Base-by-base conservation (phyloP, 2,113 vertebrate species). In the Panthera leo region DNA sequence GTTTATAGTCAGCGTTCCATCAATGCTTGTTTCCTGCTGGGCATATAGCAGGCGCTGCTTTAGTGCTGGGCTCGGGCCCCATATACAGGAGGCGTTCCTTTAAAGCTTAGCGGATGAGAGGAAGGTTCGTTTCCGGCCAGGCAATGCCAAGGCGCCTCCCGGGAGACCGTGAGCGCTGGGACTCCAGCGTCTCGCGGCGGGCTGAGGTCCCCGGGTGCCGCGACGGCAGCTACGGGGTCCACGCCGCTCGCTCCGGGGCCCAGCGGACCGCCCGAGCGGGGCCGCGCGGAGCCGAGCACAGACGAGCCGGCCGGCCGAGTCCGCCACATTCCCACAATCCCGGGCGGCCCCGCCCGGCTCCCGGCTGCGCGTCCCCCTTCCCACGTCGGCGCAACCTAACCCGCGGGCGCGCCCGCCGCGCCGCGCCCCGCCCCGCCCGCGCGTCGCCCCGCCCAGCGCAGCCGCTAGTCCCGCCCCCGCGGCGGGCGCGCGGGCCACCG, bases 291-390 rank as follows among this genome's bases (percentile, higher is more conserved):
- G 39, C 70, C 80, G n/a, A 58, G 94, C 55, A 15, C 11, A 13
- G 51, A 48, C 67, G 53, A 55, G 75, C 10, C 13, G 0, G 7
- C 48, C 12, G 0, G 55, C 79, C 36, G 51, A 91, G 96, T 97
- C 98, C 95, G 87, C 97, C 96, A 89, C 94, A 87, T 97, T 97
- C 98, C 98, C 98, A 98, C 70, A 98, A 98, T 98, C 89, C 98
- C 88, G 53, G 83, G 97, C 95, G 94, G 84, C 89, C 94, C 85
- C 92, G 85, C 91, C 85, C 87, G 73, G 75, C 65, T 80, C 96
- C 82, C 51, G 68, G 61, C 79, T 84, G 98, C 55, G 94, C 78
- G 85, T 88, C 97, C 91, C 95, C 86, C 86, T 83, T 80, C 97
- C 94, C 55, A 96, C 92, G 96, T 97, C 92, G 89, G 95, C 98